Percentiles rank a stretch among this genome's conserved stretches.
Conservation (phyloP, 1,140 invertebrate genomes). For the Drosophila equinoxialis region DNA sequence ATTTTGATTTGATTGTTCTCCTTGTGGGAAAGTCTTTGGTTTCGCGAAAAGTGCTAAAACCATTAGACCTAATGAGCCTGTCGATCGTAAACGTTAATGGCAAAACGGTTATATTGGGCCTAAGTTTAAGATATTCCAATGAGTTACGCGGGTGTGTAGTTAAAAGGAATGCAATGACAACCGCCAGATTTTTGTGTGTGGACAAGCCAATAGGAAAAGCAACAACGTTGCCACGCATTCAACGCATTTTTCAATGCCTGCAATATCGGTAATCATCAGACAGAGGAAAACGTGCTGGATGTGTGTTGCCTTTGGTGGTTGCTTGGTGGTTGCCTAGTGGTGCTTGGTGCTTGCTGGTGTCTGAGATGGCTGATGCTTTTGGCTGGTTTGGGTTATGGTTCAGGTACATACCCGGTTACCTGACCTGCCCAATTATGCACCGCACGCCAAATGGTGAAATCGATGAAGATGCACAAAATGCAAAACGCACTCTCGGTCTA, state of each 20-base stretch:
- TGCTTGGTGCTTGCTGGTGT: constrained; percentile 2
- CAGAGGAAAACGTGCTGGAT: constrained; percentile 37
- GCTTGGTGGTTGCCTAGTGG: not conserved
- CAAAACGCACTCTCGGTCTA: constrained; percentile 74
- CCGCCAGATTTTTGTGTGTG: constrained; percentile 56
- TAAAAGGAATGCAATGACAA: not conserved
- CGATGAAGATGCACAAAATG: constrained; percentile 80
- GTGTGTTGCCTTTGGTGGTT: constrained; percentile 16
- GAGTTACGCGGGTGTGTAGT: constrained; percentile 1
- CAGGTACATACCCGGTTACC: constrained; percentile 33
- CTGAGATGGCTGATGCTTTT: constrained; percentile 13
- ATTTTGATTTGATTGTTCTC: too few relatives aligned
- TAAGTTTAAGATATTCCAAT: not conserved
- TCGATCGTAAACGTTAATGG: not conserved
- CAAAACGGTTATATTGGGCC: not conserved
- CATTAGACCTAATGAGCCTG: not conserved
- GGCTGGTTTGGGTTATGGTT: constrained; percentile 24
- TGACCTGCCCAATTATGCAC: constrained; percentile 72
- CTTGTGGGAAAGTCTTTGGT: too few relatives aligned
- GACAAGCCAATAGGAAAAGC: constrained; percentile 6
- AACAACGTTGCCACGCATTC: constrained; percentile 69
- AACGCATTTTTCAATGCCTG: constrained; percentile 72
- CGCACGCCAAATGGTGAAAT: constrained; percentile 78
- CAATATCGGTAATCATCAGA: constrained; percentile 75
- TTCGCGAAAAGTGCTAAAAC: not conserved